Percentiles rank a stretch among this genome's conserved stretches.
Conservation (phyloP, 2,113 vertebrate species). For the Raphicerus campestris region DNA sequence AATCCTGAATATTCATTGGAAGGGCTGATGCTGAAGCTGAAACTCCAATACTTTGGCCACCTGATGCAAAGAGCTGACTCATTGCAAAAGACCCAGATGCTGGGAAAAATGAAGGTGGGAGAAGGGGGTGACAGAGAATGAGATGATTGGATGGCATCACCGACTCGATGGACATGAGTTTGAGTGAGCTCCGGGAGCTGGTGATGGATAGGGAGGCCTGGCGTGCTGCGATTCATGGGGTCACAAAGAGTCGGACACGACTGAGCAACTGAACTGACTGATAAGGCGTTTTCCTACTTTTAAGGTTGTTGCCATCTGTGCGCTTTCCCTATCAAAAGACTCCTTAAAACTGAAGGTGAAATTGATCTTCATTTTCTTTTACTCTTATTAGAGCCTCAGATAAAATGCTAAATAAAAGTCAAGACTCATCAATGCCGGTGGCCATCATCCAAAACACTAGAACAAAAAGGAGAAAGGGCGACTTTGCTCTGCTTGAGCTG, state of each 20-base stretch:
- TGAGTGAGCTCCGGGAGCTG: neutral
- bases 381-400: neutral
- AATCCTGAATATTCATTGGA: neutral
- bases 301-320: neutral
- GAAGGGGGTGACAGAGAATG: neutral
- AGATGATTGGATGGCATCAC: neutral
- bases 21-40: neutral
- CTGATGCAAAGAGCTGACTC: neutral
- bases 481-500: neutral
- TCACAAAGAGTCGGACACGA: accelerated
- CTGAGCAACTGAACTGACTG: neutral
- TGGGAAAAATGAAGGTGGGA: neutral
- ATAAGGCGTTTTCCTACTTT: neutral
- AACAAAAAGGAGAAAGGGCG: neutral
- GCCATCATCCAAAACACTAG: neutral
- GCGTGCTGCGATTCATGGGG: accelerated
- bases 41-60: neutral
- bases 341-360: neutral
- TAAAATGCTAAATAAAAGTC: neutral
- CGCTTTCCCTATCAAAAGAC: neutral
- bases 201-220: neutral
- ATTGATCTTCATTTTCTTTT: neutral
- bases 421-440: neutral
- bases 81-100: neutral
- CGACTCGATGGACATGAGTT: accelerated